Base-by-base conservation (phyloP, 2,888 invertebrate genomes). In the Drosophila birchii region DNA sequence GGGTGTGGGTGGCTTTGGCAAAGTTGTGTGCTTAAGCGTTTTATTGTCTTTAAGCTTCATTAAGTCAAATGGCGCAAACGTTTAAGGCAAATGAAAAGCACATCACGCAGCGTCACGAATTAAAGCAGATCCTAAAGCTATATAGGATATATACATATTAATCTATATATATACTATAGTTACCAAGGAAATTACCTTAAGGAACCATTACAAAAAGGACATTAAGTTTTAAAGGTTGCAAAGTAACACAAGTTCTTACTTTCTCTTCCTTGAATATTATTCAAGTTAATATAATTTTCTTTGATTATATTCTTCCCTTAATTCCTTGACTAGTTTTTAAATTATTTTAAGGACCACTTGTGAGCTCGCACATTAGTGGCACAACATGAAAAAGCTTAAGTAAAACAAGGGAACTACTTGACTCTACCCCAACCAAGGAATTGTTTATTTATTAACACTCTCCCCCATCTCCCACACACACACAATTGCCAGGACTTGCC, bases 1-100 rank as follows among this genome's bases (percentile, higher is more conserved):
- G 11, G 32, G 18, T 0, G 12, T 43, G 47, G 64, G 71, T 51
- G 36, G 34, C 20, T 8, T 16, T 62, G 60, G 57, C 56, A 49
- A 59, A 67, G 69, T 61, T 78, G 80, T 84, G 82, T 84, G 80
- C 82, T 82, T 82, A 79, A 84, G 86, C 84, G 84, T 86, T 85
- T 85, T 82, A 86, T 84, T 84, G 84, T 80, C 86, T 84, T 86
- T 82, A 82, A 86, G 86, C 85, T 85, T 86, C 84, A 85, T 86
- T 86, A 86, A 86, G 85, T 86, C 85, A 85, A 85, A 84, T 86
- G 84, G 73, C 61, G 84, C 78, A 76, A 86, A 76, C 81, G 83
- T 77, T 83, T 83, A 77, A 71, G 67, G 69, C 67, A 67, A 69
- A 44, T 47, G 66, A 59, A 68, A 43, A 51, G 45, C 54, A 39